Percentiles rank a stretch among this genome's conserved stretches.
Evolutionary conservation across 2,797 vertebrate genomes (phyloP).

Genomic region (Nyctibius grandis): DNA sequence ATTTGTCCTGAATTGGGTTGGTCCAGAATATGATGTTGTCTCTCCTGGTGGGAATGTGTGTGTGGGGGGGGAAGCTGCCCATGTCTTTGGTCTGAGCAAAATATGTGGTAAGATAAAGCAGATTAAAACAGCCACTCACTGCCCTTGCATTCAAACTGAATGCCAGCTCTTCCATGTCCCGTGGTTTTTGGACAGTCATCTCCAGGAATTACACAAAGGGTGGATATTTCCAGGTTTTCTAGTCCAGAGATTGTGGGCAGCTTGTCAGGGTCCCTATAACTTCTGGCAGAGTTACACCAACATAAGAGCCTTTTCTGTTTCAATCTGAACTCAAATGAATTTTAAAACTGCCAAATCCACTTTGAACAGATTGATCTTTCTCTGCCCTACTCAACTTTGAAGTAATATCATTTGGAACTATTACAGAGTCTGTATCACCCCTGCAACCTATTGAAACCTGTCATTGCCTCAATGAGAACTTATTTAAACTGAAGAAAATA

Average conservation of each 20-base stretch:
- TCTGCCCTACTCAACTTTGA: neutral
- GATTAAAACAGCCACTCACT: neutral
- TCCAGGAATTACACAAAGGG: neutral
- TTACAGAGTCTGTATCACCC: neutral
- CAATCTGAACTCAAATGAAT: neutral
- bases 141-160: too few species aligned
- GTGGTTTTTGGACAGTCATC: neutral
- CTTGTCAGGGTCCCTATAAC: neutral
- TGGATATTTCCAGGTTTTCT: neutral
- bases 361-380: neutral
- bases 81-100: neutral
- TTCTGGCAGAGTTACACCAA: neutral
- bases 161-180: neutral
- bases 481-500: neutral
- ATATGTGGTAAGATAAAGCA: neutral
- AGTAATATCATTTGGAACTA: neutral
- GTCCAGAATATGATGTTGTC: neutral
- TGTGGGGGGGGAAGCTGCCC: rapidly evolving
- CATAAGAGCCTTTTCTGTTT: neutral
- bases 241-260: neutral
- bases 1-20: neutral
- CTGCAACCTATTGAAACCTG: neutral
- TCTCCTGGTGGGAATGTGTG: neutral
- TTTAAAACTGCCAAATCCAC: neutral
- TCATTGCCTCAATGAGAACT: neutral